Conservation (phyloP, 2,888 invertebrate species). For the Drosophila aldrichi region DNA sequence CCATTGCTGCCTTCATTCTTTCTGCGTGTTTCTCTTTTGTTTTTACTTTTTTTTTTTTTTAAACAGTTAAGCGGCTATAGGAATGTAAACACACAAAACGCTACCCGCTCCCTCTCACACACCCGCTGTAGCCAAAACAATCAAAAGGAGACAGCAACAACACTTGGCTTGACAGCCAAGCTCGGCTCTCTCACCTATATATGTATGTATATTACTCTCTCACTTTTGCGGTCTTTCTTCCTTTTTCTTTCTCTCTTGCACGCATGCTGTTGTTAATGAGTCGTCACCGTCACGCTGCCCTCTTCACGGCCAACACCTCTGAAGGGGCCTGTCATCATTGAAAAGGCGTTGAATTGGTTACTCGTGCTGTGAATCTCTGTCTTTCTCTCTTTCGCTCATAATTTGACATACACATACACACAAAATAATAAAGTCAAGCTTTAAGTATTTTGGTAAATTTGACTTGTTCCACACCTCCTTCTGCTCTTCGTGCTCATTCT, state of each 20-base stretch:
- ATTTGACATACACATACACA: conserved; percentile 8
- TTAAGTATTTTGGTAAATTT: conserved; percentile 44
- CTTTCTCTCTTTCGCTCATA: background rate
- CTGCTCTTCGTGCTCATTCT: background rate
- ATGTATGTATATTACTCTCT: conserved; percentile 11
- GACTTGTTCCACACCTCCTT: conserved; percentile 3
- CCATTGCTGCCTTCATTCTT: conserved; percentile 56
- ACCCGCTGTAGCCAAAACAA: conserved; percentile 47
- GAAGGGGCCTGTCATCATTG: conserved; percentile 58
- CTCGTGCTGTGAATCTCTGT: conserved; percentile 18
- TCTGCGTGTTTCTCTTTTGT: conserved; percentile 27
- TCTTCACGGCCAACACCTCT: conserved; percentile 50
- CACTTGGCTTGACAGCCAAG: conserved; percentile 58
- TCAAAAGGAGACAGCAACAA: conserved; percentile 44
- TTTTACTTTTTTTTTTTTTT: conserved; percentile 43
- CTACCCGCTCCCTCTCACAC: conserved; percentile 10
- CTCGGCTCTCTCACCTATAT: conserved; percentile 30
- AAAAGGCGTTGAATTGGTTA: conserved; percentile 61
- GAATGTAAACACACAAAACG: conserved; percentile 61
- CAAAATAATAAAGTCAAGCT: conserved; percentile 34
- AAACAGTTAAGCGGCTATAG: conserved; percentile 76
- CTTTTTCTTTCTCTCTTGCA: conserved; percentile 13
- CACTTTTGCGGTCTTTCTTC: conserved; percentile 4
- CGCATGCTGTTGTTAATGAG: conserved; percentile 64
- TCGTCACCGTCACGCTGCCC: conserved; percentile 41